phyloP scores from a whole-genome alignment of 2,888 invertebrate genomes.

The Hirtodrosophila histrioides region DNA sequence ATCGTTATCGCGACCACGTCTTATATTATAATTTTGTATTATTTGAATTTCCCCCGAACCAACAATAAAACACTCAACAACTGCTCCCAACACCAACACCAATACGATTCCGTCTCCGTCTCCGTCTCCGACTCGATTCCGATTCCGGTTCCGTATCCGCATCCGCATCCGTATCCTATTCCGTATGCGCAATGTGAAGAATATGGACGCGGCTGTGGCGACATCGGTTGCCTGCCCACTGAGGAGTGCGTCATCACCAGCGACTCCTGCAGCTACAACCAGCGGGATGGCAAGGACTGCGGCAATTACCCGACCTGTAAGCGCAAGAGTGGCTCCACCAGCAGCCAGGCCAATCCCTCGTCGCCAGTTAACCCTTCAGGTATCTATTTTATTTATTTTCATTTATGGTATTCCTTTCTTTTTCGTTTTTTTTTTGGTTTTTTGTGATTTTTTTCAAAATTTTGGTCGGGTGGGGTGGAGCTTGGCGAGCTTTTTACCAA shows the following conservation, averaged over 20 bases:
- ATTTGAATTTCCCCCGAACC: constrained; percentile 20
- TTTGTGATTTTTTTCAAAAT: too few species aligned
- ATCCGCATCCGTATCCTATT: background rate
- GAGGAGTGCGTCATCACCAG: constrained; percentile 88
- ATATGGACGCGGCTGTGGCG: constrained; percentile 91
- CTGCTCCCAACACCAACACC: constrained; percentile 28
- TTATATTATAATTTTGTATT: constrained; percentile 33
- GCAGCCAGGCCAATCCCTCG: constrained; percentile 64
- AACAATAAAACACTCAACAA: constrained; percentile 26
- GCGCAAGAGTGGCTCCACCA: constrained; percentile 82
- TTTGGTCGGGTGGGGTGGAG: too few species aligned
- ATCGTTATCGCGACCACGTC: constrained; percentile 16
- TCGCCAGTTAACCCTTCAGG: constrained; percentile 83
- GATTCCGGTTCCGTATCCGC: constrained; percentile 15
- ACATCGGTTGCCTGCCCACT: constrained; percentile 90
- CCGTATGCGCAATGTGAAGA: constrained; percentile 85
- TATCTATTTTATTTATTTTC: constrained; percentile 74
- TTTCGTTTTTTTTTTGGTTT: constrained; percentile 4
- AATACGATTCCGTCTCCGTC: constrained; percentile 8
- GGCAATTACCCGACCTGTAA: constrained; percentile 89
- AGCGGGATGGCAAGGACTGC: constrained; percentile 86
- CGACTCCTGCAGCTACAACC: constrained; percentile 88
- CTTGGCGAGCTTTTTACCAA: too few species aligned
- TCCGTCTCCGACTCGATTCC: constrained; percentile 3
- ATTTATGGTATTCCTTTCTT: constrained; percentile 34